Percentiles rank a stretch among this genome's conserved stretches.
Evolutionary conservation across 2,797 vertebrate species (phyloP).

Genomic region (Distichodus sexfasciatus): DNA sequence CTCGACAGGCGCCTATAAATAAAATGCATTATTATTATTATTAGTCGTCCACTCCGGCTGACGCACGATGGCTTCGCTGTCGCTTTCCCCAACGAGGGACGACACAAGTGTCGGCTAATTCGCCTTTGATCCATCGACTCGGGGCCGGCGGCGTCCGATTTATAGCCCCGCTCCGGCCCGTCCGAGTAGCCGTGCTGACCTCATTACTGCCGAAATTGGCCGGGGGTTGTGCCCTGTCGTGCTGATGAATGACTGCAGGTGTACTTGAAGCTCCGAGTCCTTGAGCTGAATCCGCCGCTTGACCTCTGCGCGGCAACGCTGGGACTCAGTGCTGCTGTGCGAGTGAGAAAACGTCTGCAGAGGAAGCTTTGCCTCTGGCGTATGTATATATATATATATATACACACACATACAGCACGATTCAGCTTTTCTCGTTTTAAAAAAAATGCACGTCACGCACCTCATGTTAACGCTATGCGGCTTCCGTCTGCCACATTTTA

Average conservation of each 20-base stretch:
- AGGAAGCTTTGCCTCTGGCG: too few species aligned
- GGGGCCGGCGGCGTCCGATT: background rate
- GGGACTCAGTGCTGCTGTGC: background rate
- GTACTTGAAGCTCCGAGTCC: slow-evolving; percentile 39
- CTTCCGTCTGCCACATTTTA: background rate
- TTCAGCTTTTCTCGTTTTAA: background rate
- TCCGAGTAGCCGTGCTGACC: background rate
- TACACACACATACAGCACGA: background rate
- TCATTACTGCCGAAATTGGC: slow-evolving; percentile 22
- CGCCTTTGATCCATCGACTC: background rate
- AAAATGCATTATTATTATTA: too few species aligned
- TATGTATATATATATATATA: too few species aligned
- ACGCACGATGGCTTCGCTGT: too few species aligned
- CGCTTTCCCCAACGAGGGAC: too few species aligned
- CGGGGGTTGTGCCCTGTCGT: slow-evolving; percentile 18
- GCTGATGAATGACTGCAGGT: slow-evolving; percentile 61
- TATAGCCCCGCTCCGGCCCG: background rate
- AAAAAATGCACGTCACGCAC: background rate
- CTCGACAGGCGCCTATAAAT: too few species aligned
- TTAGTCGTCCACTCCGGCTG: too few species aligned
- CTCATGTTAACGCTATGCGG: too few species aligned
- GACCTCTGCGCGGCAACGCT: slow-evolving; percentile 21
- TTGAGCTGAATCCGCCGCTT: slow-evolving; percentile 24
- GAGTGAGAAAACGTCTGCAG: background rate
- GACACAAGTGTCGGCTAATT: background rate